Evolutionary conservation across 2,113 vertebrate genomes (phyloP), one percentile per base, ranked within the genome.

Genomic region (Ciconia stormi): DNA sequence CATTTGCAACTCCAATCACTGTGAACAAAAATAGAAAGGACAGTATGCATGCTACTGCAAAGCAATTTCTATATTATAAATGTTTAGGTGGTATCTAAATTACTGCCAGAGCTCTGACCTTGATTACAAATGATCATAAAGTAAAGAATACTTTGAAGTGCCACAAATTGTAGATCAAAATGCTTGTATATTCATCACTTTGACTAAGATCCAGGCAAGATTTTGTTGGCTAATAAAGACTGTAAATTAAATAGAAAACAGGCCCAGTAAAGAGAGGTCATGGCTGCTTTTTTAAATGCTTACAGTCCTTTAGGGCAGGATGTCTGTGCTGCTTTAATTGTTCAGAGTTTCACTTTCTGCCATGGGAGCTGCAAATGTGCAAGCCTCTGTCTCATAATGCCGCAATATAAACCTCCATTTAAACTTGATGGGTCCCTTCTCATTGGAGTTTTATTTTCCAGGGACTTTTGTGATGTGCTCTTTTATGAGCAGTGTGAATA

Each of bases 391-490:
- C 85, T 96, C 97, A 95, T 92, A 94, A 96, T 40, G 76, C 87
- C 18, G 90, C 81, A 96, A 69, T 93, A 84, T 72, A 94, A 92
- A 78, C 93, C 53, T 95, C 94, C 91, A 96, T 97, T 97, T 97
- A 96, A 97, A 95, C 93, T 95, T 97, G 96, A 98, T 98, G 95
- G 91, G 96, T 97, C 94, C 95, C 85, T 94, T 73, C 82, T 93
- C 90, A 97, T 92, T 82, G 85, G 83, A 95, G 66, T 92, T 96
- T 95, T 87, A 94, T 96, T 92, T 86, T 94, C 77, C 82, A 90
- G 81, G 91, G 85, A 87, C 63, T 86, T 93, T 70, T 72, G 90
- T 87, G 73, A 67, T 93, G 38, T 90, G 76, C 42, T 95, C 17
- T 78, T 97, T 91, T 94, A 94, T 78, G 90, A 97, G 85, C 44